phyloP scores from a whole-genome alignment of 2,888 invertebrate genomes.

The Nebria brevicollis region DNA sequence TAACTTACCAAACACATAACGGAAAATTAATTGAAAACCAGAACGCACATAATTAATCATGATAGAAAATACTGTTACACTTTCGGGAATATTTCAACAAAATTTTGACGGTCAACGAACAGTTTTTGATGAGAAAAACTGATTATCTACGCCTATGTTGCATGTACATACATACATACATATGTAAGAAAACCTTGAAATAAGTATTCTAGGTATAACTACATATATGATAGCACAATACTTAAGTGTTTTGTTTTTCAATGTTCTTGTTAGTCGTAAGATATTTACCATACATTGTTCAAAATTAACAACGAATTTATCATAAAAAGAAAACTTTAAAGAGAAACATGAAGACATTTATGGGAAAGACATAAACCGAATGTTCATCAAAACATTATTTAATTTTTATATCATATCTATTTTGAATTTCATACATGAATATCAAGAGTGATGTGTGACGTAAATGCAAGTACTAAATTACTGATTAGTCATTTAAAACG shows the following conservation, averaged over 20 bases:
- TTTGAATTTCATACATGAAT: too few relatives aligned
- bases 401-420: too few relatives aligned
- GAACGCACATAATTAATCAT: conserved; percentile 29
- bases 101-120: neutral
- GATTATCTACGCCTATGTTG: conserved; percentile 24
- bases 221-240: neutral
- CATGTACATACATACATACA: neutral
- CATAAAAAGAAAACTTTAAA: too few relatives aligned
- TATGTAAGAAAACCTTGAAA: neutral
- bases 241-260: neutral
- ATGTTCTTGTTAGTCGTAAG: neutral
- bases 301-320: too few relatives aligned
- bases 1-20: conserved; percentile 33
- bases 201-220: neutral
- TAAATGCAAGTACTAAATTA: too few relatives aligned
- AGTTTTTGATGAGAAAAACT: conserved; percentile 10
- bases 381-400: too few relatives aligned
- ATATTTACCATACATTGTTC: too few relatives aligned
- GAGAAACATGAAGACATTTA: too few relatives aligned
- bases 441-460: too few relatives aligned
- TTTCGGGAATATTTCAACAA: conserved; percentile 23
- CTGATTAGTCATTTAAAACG: too few relatives aligned
- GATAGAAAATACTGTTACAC: conserved; percentile 27
- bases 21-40: conserved; percentile 42
- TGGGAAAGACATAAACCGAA: too few relatives aligned